These are phyloP conservation scores for Donacobius atricapilla DNA, from an alignment of 2,113 vertebrate genomes.

Conservation along the genomic window DNA sequence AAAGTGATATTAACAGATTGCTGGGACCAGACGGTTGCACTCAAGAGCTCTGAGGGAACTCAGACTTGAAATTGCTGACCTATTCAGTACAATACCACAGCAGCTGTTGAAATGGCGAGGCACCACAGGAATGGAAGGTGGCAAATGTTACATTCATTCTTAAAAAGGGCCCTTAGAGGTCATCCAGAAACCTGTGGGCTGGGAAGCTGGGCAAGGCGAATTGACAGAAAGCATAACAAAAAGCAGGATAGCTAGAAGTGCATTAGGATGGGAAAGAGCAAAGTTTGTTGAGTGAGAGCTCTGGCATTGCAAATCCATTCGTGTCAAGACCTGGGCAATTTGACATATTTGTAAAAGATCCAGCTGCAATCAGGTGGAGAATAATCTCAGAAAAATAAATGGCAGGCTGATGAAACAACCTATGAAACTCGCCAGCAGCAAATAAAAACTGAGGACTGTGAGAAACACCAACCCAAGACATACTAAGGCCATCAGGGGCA, in stretches of 20 bases:
- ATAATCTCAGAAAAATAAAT: background rate
- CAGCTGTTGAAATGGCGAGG: conserved; percentile 16
- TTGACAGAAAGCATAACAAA: background rate
- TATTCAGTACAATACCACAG: conserved; percentile 39
- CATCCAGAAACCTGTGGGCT: background rate
- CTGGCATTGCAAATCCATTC: background rate
- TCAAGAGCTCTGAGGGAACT: conserved; percentile 19
- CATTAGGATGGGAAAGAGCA: background rate
- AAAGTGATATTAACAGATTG: background rate
- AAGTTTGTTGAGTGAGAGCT: background rate
- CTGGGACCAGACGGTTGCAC: background rate
- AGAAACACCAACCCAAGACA: background rate
- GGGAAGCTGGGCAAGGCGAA: background rate
- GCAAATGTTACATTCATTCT: conserved; percentile 31
- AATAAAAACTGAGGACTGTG: background rate
- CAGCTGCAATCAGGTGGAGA: background rate
- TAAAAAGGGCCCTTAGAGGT: conserved; percentile 29
- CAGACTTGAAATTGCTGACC: conserved; percentile 22
- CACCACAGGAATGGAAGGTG: conserved; percentile 42
- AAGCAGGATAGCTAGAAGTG: background rate
- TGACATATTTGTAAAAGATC: background rate
- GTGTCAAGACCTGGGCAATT: background rate
- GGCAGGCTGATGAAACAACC: background rate
- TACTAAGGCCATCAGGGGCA: background rate
- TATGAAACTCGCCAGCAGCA: background rate